phyloP scores from a whole-genome alignment of 2,888 invertebrate species.

The Lucinisca nassula region DNA sequence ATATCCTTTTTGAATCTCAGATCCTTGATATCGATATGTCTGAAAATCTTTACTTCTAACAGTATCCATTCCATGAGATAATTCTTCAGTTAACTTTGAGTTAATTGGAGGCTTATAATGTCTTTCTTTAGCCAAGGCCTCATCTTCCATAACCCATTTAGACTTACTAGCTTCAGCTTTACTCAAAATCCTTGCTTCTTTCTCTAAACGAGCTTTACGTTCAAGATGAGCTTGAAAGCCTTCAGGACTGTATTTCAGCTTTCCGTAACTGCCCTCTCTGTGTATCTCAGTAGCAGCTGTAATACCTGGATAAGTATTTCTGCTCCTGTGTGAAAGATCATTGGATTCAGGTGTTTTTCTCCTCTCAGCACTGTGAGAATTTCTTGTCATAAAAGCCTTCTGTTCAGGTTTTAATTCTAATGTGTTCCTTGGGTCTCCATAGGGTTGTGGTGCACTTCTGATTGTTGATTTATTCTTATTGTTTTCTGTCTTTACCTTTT shows the following conservation, averaged over 20 bases:
- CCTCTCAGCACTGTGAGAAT: not conserved
- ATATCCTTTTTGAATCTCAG: not conserved
- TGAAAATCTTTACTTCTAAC: conserved; percentile 16
- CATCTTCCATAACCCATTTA: not conserved
- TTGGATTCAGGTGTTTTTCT: not conserved
- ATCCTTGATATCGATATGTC: not conserved
- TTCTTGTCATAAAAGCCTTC: not conserved
- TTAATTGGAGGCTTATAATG: not conserved
- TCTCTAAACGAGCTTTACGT: conserved; percentile 42
- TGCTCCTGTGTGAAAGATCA: not conserved
- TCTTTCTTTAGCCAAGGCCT: conserved; percentile 16
- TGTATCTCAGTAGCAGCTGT: not conserved
- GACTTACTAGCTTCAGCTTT: conserved; percentile 22
- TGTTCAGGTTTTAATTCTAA: not conserved
- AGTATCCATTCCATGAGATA: conserved; percentile 28
- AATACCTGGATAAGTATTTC: not conserved
- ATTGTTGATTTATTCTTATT: conserved; percentile 18
- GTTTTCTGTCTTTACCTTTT: conserved; percentile 35
- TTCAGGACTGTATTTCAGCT: conserved; percentile 49
- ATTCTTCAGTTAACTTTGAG: not conserved
- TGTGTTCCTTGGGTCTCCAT: not conserved
- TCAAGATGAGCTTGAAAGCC: conserved; percentile 60
- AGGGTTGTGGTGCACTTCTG: not conserved
- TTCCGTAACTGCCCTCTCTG: conserved; percentile 6
- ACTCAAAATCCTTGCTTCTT: conserved; percentile 40